phyloP scores from a whole-genome alignment of 2,113 vertebrate genomes.

The Lagenorhynchus albirostris region DNA sequence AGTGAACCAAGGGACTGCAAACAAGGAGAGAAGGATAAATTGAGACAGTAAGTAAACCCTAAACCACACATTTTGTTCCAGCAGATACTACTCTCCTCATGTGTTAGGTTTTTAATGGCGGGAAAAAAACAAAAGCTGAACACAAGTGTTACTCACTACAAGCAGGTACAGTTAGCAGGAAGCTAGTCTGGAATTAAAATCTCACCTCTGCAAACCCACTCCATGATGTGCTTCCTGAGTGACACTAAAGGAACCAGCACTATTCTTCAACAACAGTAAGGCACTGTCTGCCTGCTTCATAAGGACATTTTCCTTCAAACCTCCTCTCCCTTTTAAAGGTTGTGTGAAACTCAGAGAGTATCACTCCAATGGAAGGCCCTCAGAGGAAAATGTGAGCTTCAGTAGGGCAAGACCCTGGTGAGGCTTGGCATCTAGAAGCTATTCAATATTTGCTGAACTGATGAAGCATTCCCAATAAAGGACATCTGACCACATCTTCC shows the following conservation, averaged over 20 bases:
- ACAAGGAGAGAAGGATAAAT: conserved; percentile 18
- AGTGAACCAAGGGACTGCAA: neutral
- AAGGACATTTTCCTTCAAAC: neutral
- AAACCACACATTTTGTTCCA: neutral
- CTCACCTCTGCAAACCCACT: neutral
- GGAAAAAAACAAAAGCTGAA: neutral
- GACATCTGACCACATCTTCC: neutral
- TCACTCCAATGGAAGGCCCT: neutral
- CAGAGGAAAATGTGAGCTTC: neutral
- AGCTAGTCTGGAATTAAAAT: neutral
- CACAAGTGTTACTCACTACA: neutral
- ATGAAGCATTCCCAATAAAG: neutral
- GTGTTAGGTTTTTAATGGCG: neutral
- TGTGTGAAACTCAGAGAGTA: neutral
- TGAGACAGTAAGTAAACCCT: neutral
- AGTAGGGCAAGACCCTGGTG: neutral
- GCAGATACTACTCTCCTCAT: neutral
- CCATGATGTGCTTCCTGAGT: neutral
- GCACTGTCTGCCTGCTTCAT: neutral
- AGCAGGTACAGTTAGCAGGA: neutral
- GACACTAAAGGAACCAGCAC: neutral
- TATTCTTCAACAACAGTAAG: neutral
- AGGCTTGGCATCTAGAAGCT: neutral
- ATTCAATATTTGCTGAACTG: neutral
- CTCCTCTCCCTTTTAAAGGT: neutral